Conservation (phyloP, 1,140 invertebrate genomes). For the Homarus americanus region DNA sequence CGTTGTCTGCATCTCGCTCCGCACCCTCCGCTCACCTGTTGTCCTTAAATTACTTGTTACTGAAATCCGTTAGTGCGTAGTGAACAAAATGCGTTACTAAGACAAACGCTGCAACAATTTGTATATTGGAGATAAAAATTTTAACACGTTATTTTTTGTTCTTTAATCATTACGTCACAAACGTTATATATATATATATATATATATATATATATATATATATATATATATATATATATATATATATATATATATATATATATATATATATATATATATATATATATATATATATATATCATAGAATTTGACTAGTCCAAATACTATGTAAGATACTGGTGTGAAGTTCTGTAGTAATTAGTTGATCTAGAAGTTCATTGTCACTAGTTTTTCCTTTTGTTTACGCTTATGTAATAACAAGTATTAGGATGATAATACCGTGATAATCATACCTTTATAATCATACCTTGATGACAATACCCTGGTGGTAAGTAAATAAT, state of each 20-base stretch:
- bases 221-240: slow-evolving; percentile 13
- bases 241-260: background rate
- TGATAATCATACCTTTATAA: slow-evolving; percentile 30
- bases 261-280: background rate
- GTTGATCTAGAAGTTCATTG: slow-evolving; percentile 26
- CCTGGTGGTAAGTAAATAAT: background rate
- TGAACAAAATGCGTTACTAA: background rate
- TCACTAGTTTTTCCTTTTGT: slow-evolving; percentile 50
- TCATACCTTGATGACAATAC: background rate
- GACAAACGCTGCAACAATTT: background rate
- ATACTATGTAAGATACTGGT: slow-evolving; percentile 54
- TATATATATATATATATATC: no score
- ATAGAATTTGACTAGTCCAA: slow-evolving; percentile 61
- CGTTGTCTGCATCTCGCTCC: background rate
- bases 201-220: slow-evolving; percentile 13
- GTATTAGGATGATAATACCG: slow-evolving; percentile 41
- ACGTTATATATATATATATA: background rate
- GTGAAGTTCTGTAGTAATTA: slow-evolving; percentile 22
- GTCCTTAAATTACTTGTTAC: background rate
- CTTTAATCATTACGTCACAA: background rate
- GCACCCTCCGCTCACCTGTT: background rate
- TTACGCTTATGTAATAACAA: slow-evolving; percentile 29
- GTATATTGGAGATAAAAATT: background rate
- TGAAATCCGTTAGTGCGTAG: background rate
- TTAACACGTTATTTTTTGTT: background rate